Conservation (phyloP, 1,140 invertebrate genomes). For the Diachasmimorpha longicaudata region DNA sequence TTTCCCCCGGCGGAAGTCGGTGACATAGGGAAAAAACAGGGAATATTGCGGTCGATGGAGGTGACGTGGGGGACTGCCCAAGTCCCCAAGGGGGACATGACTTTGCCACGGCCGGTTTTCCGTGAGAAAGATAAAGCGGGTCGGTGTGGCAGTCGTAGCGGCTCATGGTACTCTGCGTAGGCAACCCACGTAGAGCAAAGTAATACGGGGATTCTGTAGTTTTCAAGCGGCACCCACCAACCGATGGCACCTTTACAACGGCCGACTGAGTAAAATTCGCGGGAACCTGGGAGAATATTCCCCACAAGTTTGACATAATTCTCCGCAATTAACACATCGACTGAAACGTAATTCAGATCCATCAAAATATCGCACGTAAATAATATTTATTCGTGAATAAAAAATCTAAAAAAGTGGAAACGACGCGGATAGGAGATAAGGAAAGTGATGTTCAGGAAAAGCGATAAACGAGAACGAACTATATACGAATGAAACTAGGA, state of each 20-base stretch:
- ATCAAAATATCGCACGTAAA: too few species aligned
- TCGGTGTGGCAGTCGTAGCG: slow-evolving; percentile 2
- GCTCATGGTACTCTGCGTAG: neutral
- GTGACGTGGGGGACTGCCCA: neutral
- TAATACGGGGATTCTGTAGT: neutral
- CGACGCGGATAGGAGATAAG: too few species aligned
- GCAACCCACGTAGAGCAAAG: neutral
- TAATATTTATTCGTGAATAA: too few species aligned
- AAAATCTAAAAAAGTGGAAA: too few species aligned
- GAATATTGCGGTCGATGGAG: neutral
- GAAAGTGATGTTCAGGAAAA: too few species aligned
- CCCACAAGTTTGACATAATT: neutral
- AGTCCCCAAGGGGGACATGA: neutral
- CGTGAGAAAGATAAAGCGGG: neutral
- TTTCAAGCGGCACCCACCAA: slow-evolving; percentile 7
- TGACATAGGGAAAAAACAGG: too few species aligned
- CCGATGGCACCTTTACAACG: slow-evolving; percentile 1
- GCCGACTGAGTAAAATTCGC: slow-evolving; percentile 12
- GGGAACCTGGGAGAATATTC: neutral
- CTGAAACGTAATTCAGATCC: too few species aligned
- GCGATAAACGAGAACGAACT: too few species aligned
- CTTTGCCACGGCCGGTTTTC: neutral
- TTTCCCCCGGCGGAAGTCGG: too few species aligned
- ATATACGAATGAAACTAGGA: too few species aligned
- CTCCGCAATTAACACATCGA: too few species aligned